phyloP scores from a whole-genome alignment of 2,888 invertebrate species.

The Slavum lentiscoides region DNA sequence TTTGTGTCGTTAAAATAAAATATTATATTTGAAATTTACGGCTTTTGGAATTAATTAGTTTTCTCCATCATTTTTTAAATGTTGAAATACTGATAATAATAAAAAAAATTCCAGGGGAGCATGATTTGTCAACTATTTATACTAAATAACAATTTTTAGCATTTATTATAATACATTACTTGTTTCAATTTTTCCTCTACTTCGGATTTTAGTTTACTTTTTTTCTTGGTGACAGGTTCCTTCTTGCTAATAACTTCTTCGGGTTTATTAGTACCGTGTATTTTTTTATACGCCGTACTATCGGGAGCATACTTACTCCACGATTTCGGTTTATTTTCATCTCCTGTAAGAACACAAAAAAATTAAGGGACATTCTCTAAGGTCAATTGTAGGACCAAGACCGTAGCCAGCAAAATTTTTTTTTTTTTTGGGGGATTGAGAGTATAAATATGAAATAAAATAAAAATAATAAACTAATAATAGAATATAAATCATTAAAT shows the following conservation, averaged over 20 bases:
- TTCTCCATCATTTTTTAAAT: too few species aligned
- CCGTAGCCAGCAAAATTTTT: too few species aligned
- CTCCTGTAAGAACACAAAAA: slow-evolving; percentile 60
- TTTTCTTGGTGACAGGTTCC: slow-evolving; percentile 58
- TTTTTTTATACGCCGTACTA: slow-evolving; percentile 69
- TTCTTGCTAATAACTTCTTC: slow-evolving; percentile 57
- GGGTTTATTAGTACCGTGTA: slow-evolving; percentile 60
- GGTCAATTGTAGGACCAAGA: background rate
- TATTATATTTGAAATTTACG: too few species aligned
- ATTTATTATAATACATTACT: background rate
- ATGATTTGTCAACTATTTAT: background rate
- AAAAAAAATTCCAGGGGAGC: too few species aligned
- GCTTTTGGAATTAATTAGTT: too few species aligned
- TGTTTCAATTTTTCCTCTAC: slow-evolving; percentile 57
- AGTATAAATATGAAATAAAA: too few species aligned
- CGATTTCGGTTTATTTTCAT: slow-evolving; percentile 77
- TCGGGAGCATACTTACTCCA: slow-evolving; percentile 92
- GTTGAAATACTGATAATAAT: too few species aligned
- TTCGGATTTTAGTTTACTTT: slow-evolving; percentile 56
- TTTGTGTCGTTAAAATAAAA: too few species aligned
- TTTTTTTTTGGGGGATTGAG: too few species aligned
- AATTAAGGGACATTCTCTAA: background rate
- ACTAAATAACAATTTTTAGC: background rate
- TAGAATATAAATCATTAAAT: too few species aligned
- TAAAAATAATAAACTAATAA: too few species aligned